A percentile compares a stretch with the other conserved stretches of the same genome.
Conservation (phyloP, 2,888 invertebrate genomes). For the Phania funesta region DNA sequence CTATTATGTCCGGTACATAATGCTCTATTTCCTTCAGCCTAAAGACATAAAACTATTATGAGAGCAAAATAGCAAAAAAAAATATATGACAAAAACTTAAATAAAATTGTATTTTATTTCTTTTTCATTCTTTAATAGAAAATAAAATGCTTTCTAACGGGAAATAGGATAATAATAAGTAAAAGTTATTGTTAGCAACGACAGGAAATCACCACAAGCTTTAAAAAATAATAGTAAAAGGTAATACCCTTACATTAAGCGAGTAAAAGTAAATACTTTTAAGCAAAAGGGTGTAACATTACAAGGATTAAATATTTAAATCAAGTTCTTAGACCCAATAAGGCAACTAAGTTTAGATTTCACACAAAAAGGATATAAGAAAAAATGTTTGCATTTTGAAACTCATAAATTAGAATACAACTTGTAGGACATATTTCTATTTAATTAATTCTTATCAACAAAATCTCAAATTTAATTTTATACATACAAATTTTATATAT, state of each 20-base stretch:
- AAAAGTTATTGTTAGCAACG: conserved; percentile 14
- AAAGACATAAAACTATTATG: conserved; percentile 55
- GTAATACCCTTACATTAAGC: not conserved
- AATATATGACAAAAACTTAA: conserved; percentile 46
- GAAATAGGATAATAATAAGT: conserved; percentile 15
- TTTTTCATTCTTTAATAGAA: conserved; percentile 32
- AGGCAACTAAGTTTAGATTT: too few relatives aligned
- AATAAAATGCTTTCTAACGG: conserved; percentile 11
- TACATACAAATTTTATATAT: too few relatives aligned
- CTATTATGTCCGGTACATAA: conserved; percentile 65
- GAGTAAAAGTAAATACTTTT: not conserved
- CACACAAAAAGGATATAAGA: too few relatives aligned
- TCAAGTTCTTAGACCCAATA: too few relatives aligned
- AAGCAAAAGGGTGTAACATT: too few relatives aligned
- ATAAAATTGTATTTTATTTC: conserved; percentile 49
- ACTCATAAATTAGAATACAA: too few relatives aligned
- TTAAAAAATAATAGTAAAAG: not conserved
- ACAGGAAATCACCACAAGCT: not conserved
- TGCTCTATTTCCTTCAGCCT: conserved; percentile 66
- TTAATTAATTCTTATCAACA: too few relatives aligned
- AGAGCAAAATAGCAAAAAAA: conserved; percentile 57
- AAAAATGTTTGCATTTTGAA: too few relatives aligned
- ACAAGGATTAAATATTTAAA: too few relatives aligned
- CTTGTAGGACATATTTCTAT: too few relatives aligned
- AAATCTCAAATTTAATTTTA: too few relatives aligned